Percentiles rank a stretch among this genome's conserved stretches.
These are phyloP conservation scores for Drosophila malerkotliana DNA, from an alignment of 1,140 invertebrate species.

Conservation along the genomic window DNA sequence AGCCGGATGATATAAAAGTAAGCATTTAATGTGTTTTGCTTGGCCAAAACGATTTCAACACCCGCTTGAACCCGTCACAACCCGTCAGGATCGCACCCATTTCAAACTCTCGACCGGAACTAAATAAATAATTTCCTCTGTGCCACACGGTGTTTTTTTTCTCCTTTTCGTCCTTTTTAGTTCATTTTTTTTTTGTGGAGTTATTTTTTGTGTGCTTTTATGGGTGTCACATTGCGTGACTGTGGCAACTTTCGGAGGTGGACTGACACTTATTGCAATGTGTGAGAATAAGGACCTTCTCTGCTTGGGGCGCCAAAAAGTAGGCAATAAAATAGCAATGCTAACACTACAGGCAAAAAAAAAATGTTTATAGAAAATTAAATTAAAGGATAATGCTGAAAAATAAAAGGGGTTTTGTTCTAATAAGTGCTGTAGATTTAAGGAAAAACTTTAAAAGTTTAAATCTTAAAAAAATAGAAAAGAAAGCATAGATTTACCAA, in stretches of 20 bases:
- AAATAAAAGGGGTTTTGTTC: no score
- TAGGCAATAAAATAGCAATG: constrained; percentile 55
- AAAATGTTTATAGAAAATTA: background rate
- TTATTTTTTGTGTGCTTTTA: constrained; percentile 22
- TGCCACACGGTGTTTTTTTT: background rate
- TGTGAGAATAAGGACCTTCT: constrained; percentile 63
- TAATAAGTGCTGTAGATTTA: no score
- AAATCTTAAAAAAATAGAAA: no score
- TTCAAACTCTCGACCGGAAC: constrained; percentile 58
- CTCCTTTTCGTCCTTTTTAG: background rate
- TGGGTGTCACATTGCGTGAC: constrained; percentile 61
- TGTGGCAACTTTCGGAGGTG: constrained; percentile 30
- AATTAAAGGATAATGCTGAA: background rate
- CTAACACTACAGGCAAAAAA: constrained; percentile 6
- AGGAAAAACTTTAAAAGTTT: no score
- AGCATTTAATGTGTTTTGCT: constrained; percentile 83
- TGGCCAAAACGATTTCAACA: constrained; percentile 59
- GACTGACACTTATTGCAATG: constrained; percentile 71
- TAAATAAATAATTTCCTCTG: constrained; percentile 77
- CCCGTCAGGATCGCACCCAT: constrained; percentile 17
- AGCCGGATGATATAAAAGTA: constrained; percentile 73
- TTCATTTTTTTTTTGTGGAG: background rate
- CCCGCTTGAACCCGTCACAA: constrained; percentile 46
- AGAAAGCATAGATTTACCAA: no score
- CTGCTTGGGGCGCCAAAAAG: constrained; percentile 34